phyloP scores from a whole-genome alignment of 2,113 vertebrate species.

The Condylura cristata region DNA sequence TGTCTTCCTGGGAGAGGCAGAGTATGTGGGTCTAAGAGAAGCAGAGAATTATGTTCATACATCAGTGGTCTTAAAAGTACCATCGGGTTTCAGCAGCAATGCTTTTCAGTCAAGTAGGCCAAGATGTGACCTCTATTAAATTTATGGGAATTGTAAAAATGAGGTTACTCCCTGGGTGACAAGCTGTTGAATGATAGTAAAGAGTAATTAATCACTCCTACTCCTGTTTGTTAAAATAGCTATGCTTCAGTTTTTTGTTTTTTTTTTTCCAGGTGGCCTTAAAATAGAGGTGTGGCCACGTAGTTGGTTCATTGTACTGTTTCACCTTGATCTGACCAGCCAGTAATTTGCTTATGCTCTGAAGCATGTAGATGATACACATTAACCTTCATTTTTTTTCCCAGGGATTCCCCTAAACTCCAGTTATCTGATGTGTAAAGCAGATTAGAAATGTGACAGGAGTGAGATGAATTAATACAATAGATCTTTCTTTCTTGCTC shows the following conservation, averaged over 20 bases:
- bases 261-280: slow-evolving; percentile 42
- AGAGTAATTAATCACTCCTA: slow-evolving; percentile 82
- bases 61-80: slow-evolving; percentile 83
- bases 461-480: slow-evolving; percentile 47
- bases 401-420: slow-evolving; percentile 55
- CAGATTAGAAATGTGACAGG: slow-evolving; percentile 27
- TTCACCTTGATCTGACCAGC: slow-evolving; percentile 74
- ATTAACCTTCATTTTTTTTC: slow-evolving; percentile 73
- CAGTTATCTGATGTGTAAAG: slow-evolving; percentile 5
- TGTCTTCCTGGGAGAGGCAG: slow-evolving; percentile 78
- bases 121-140: slow-evolving; percentile 84
- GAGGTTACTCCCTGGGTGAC: slow-evolving; percentile 79
- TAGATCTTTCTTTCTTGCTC: slow-evolving; percentile 20
- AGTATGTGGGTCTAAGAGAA: slow-evolving; percentile 78
- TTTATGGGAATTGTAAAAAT: slow-evolving; percentile 82
- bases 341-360: slow-evolving; percentile 64
- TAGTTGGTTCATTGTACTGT: background rate
- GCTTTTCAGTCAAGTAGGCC: slow-evolving; percentile 83
- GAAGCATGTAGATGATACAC: slow-evolving; percentile 65
- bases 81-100: slow-evolving; percentile 81
- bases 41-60: slow-evolving; percentile 83
- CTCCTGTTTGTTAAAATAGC: slow-evolving; percentile 79
- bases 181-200: slow-evolving; percentile 81
- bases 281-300: slow-evolving; percentile 57
- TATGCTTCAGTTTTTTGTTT: slow-evolving; percentile 60